phyloP scores from a whole-genome alignment of 2,797 vertebrate species.

The Malacoraja senta region DNA sequence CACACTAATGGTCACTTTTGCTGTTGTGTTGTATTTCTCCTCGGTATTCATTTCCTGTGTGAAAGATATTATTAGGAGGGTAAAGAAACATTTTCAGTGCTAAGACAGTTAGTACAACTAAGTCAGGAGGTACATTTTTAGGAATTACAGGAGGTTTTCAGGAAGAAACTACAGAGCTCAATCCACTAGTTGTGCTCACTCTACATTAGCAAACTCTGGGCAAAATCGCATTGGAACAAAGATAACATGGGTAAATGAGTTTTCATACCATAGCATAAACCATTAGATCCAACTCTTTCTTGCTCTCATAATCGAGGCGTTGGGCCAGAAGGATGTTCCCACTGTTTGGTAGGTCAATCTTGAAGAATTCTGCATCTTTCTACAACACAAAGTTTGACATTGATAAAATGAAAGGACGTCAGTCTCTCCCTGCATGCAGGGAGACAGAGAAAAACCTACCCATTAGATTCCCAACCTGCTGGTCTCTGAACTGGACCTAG shows the following conservation, averaged over 20 bases:
- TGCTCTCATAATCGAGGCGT: conserved; percentile 67
- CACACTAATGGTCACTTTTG: conserved; percentile 51
- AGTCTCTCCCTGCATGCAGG: background rate
- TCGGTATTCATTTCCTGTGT: conserved; percentile 60
- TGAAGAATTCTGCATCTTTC: conserved; percentile 63
- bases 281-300: conserved; percentile 57
- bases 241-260: background rate
- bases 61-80: background rate
- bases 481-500: no score
- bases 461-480: background rate
- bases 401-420: background rate
- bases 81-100: background rate
- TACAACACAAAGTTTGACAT: conserved; percentile 42
- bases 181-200: no score
- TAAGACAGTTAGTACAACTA: background rate
- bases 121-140: background rate
- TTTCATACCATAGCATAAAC: conserved; percentile 64
- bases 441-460: background rate
- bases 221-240: background rate
- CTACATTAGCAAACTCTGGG: background rate
- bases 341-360: conserved; percentile 70
- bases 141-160: no score
- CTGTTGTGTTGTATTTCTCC: conserved; percentile 55
- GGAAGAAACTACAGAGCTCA: background rate
- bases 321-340: conserved; percentile 64